phyloP scores from a whole-genome alignment of 2,113 vertebrate species.

The Hystrix brachyura region DNA sequence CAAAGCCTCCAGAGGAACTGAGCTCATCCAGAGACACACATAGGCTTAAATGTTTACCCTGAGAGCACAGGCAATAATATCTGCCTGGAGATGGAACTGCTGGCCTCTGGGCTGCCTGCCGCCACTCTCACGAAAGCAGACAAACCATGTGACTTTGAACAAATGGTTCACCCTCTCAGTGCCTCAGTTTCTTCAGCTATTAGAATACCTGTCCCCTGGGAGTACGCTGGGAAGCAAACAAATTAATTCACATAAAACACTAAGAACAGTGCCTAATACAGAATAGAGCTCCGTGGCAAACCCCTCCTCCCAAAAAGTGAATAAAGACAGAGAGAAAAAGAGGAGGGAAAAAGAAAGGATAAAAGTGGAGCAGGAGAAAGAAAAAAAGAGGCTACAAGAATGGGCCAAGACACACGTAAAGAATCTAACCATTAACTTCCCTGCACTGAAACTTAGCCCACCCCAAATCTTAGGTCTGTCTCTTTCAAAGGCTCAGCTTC shows the following conservation, averaged over 20 bases:
- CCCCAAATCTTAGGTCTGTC: background rate
- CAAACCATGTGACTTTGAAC: background rate
- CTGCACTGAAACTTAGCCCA: background rate
- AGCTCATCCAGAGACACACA: background rate
- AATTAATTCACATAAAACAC: conserved; percentile 23
- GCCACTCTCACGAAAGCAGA: background rate
- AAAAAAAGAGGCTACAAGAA: background rate
- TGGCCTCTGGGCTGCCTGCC: background rate
- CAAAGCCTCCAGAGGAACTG: conserved; percentile 53
- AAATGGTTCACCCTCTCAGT: background rate
- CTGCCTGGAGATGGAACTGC: background rate
- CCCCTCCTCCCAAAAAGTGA: background rate
- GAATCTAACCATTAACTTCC: background rate
- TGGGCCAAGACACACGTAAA: background rate
- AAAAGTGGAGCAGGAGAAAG: background rate
- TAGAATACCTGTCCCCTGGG: background rate
- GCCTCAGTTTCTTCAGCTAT: conserved; percentile 57
- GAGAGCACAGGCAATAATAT: background rate
- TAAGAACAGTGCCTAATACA: background rate
- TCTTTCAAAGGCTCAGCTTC: background rate
- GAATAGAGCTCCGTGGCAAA: background rate
- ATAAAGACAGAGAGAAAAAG: background rate
- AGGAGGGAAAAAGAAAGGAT: accelerated
- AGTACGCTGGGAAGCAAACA: conserved; percentile 1
- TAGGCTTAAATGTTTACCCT: conserved; percentile 21